phyloP scores from a whole-genome alignment of 2,113 vertebrate species.

The Tylochromis polylepis region DNA sequence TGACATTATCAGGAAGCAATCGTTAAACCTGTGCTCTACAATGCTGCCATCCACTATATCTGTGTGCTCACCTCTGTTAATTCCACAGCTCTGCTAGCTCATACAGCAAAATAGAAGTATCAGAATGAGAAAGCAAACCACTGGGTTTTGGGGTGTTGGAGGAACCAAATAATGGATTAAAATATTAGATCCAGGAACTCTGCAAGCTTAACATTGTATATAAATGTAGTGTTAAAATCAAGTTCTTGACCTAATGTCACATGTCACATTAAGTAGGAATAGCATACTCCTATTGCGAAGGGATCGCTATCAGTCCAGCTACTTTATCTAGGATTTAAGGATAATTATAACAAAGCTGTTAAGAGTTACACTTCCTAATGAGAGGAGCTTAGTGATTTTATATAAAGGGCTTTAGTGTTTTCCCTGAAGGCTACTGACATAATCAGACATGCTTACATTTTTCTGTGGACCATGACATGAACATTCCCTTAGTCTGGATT shows the following conservation, averaged over 20 bases:
- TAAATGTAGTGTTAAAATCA: constrained; percentile 13
- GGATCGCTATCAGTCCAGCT: background rate
- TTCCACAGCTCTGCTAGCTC: background rate
- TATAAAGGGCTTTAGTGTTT: background rate
- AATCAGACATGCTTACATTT: background rate
- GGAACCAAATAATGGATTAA: constrained; percentile 10
- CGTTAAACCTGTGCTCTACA: constrained; percentile 22
- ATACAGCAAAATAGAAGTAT: background rate
- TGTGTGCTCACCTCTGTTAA: constrained; percentile 6
- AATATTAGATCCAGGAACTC: constrained; percentile 22
- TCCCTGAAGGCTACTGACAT: background rate
- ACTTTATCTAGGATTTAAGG: background rate
- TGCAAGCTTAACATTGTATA: background rate
- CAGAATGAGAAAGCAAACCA: background rate
- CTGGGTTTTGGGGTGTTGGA: background rate
- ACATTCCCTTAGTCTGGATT: background rate
- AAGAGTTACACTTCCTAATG: background rate
- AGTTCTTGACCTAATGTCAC: constrained; percentile 2
- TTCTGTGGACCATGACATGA: background rate
- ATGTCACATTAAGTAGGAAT: background rate
- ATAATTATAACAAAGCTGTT: background rate
- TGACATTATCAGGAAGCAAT: constrained; percentile 55
- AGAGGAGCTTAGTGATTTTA: background rate
- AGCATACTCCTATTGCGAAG: background rate
- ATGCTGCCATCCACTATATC: constrained; percentile 23